Conservation (phyloP, 92 coral and sea anemone genomes). For the Umimayanthus kanabou region DNA sequence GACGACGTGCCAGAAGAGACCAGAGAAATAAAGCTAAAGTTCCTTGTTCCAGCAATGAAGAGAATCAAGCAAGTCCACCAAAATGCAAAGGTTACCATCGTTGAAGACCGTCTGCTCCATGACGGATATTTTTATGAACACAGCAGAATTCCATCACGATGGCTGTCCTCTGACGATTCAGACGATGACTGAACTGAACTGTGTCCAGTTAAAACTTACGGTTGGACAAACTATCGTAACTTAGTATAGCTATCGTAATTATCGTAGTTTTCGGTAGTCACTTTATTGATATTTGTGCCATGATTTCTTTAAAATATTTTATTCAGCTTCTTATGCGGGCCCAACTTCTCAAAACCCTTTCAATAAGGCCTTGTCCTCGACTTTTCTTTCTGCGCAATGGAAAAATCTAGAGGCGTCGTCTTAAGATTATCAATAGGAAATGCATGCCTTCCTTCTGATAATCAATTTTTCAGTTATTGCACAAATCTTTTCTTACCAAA, state of each 20-base stretch:
- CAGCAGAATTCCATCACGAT: background rate
- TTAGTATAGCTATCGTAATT: background rate
- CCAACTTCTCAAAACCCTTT: background rate
- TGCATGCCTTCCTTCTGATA: constrained; percentile 26
- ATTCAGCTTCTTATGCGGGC: background rate
- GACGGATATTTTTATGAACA: background rate
- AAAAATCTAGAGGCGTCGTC: constrained; percentile 13
- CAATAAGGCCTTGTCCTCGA: constrained; percentile 4
- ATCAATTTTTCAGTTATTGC: background rate
- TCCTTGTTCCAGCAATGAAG: background rate
- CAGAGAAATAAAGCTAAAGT: background rate
- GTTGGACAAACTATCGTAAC: no score
- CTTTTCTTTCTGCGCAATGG: constrained; percentile 15
- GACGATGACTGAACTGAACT: no score
- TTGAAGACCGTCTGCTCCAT: background rate
- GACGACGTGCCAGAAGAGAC: constrained; percentile 5
- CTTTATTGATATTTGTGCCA: no score
- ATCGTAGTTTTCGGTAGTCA: no score
- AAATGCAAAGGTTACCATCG: background rate
- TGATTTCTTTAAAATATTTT: background rate
- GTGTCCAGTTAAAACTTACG: no score
- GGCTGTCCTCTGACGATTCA: background rate
- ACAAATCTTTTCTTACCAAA: constrained; percentile 1
- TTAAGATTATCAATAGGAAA: constrained; percentile 17
- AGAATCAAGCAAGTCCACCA: background rate